Base-by-base conservation (phyloP, 2,888 invertebrate genomes). In the Drosophila antonietae region DNA sequence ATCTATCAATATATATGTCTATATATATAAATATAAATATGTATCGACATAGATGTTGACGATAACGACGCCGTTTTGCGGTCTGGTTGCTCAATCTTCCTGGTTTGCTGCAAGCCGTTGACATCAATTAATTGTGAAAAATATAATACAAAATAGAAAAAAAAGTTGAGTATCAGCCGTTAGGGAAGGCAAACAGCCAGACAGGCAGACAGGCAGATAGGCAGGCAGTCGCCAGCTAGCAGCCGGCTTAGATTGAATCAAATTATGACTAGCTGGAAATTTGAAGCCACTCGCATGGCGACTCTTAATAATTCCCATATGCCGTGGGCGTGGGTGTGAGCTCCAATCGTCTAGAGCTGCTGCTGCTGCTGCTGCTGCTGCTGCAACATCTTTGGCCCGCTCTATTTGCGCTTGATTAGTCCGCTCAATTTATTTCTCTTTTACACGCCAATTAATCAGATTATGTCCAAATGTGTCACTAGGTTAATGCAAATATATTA, bases 401-500 rank as follows among this genome's bases (percentile, higher is more conserved):
- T 77, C 81, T 51, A 78, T 63, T 78, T 81, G 68, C 73, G 77
- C 79, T 89, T 88, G 85, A 85, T 89, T 89, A 85, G 77, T 57
- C 69, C 72, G 68, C 83, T 73, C 82, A 81, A 79, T 88, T 75
- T 81, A 79, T 85, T 84, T 69, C 80, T 85, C 66, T 66, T 77
- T 75, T 89, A 68, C 73, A 88, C 80, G 83, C 77, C 90, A 85
- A 85, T 85, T 85, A 85, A 85, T 85, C 84, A 89, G 89, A 85
- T 85, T 89, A 85, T 88, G 89, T 85, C 89, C 72, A 85, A 88
- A 89, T 85, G 89, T 85, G 84, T 88, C 89, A 85, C 88, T 85
- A 72, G 89, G 84, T 89, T 85, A 85, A 85, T 88, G 84, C 89
- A 89, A 88, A 89, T 88, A 81, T 84, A 84, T 83, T 80, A 70